These are phyloP conservation scores for Pterois miles DNA, from an alignment of 2,797 vertebrate genomes.

Conservation along the genomic window DNA sequence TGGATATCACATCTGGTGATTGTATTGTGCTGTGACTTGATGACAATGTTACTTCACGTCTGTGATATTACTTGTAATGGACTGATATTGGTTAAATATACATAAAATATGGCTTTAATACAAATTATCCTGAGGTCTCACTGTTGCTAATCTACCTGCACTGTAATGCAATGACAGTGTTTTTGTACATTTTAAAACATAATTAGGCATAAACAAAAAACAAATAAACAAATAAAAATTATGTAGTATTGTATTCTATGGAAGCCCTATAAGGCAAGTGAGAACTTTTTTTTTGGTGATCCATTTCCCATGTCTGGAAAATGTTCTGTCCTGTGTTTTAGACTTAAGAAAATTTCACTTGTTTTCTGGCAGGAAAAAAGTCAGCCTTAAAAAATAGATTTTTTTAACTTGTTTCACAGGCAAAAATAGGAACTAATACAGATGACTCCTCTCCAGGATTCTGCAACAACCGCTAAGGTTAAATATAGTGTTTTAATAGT, in stretches of 20 bases:
- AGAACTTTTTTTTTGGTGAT: no score
- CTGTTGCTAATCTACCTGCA: background rate
- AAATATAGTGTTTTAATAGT: background rate
- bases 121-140: background rate
- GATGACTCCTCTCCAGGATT: no score
- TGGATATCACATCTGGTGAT: background rate
- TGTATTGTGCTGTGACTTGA: background rate
- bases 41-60: background rate
- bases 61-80: background rate
- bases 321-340: no score
- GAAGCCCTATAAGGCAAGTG: no score
- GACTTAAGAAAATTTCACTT: no score
- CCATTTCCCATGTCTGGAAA: no score
- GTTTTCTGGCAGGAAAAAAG: no score
- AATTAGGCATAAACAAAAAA: background rate
- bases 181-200: background rate
- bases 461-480: no score
- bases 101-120: background rate
- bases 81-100: background rate
- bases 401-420: no score
- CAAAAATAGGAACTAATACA: no score
- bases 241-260: background rate
- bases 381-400: no score
- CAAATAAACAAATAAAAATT: no score
- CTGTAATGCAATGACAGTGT: background rate